Conservation (phyloP, 2,797 vertebrate genomes). For the Xyrichtys novacula region DNA sequence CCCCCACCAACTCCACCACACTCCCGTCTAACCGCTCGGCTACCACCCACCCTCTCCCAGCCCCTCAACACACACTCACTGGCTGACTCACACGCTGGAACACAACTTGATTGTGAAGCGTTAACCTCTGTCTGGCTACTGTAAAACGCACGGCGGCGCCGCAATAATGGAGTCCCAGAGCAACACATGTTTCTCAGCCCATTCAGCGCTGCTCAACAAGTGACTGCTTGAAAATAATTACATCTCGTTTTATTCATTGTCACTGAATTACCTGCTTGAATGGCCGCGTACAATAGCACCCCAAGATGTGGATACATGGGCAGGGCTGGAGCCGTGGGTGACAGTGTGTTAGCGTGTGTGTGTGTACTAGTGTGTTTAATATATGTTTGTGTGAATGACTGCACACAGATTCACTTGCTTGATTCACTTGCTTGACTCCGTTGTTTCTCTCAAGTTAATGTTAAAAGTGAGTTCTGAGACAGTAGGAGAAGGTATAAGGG, state of each 20-base stretch:
- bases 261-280: conserved; percentile 79
- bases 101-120: conserved; percentile 57
- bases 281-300: conserved; percentile 68
- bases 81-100: conserved; percentile 24
- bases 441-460: background rate
- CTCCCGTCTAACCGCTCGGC: conserved; percentile 36
- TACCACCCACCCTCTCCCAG: conserved; percentile 32
- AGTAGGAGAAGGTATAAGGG: background rate
- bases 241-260: conserved; percentile 81
- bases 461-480: background rate
- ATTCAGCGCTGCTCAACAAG: conserved; percentile 74
- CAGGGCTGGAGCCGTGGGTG: conserved; percentile 23
- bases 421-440: background rate
- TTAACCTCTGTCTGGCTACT: conserved; percentile 70
- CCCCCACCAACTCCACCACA: background rate
- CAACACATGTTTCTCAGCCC: conserved; percentile 69
- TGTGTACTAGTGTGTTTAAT: conserved; percentile 20
- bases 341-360: conserved; percentile 25
- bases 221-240: conserved; percentile 79
- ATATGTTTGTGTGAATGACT: conserved; percentile 18
- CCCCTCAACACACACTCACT: conserved; percentile 22
- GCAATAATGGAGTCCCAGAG: conserved; percentile 69
- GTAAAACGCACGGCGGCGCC: conserved; percentile 57
- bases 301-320: conserved; percentile 64
- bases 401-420: background rate